phyloP scores from a whole-genome alignment of 2,113 vertebrate genomes.

The Natator depressus region DNA sequence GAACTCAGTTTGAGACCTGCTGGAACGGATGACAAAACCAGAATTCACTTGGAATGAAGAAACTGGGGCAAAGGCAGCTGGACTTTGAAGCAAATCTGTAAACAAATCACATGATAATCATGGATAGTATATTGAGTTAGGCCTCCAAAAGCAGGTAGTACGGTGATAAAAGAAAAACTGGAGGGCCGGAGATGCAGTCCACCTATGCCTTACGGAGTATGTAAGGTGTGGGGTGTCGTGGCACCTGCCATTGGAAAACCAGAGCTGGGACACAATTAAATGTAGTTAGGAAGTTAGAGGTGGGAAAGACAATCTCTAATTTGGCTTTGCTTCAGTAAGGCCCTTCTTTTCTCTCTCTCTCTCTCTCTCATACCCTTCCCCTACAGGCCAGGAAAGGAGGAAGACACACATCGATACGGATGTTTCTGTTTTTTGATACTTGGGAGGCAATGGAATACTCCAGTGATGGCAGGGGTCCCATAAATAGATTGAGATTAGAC shows the following conservation, averaged over 20 bases:
- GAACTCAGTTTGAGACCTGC: neutral
- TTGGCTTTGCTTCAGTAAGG: constrained; percentile 37
- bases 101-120: neutral
- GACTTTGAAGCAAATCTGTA: neutral
- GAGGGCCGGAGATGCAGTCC: neutral
- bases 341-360: constrained; percentile 35
- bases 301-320: constrained; percentile 19
- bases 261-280: neutral
- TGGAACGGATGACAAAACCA: neutral
- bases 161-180: neutral
- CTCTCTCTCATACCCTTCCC: neutral
- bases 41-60: neutral
- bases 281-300: constrained; percentile 30
- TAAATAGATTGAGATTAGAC: neutral
- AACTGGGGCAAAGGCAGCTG: neutral
- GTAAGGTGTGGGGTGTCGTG: constrained; percentile 11
- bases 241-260: neutral
- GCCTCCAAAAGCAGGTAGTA: constrained; percentile 9
- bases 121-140: constrained; percentile 1
- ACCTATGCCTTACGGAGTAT: neutral
- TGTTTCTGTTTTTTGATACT: neutral
- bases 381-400: neutral
- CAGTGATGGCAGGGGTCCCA: neutral
- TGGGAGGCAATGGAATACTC: neutral
- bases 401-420: neutral